phyloP scores from a whole-genome alignment of 2,888 invertebrate genomes.

The Elegia similella region DNA sequence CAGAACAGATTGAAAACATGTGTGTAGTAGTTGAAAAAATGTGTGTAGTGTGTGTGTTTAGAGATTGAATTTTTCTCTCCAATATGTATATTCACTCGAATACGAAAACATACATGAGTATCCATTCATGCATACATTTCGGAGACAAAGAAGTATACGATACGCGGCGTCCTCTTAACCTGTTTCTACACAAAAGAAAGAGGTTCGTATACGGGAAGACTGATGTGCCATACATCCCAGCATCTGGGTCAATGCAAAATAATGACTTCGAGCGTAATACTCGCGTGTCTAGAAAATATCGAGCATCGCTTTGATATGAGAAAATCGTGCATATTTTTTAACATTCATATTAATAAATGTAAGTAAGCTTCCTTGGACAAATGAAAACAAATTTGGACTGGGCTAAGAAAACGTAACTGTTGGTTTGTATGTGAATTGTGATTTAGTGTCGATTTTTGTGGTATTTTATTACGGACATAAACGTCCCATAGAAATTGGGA shows the following conservation, averaged over 20 bases:
- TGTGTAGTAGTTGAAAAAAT: too few relatives aligned
- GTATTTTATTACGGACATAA: too few relatives aligned
- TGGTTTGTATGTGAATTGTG: too few relatives aligned
- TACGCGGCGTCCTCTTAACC: conserved; percentile 16
- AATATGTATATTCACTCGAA: not conserved
- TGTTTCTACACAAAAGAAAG: conserved; percentile 15
- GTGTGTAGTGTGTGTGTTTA: too few relatives aligned
- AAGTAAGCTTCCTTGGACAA: too few relatives aligned
- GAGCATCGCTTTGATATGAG: conserved; percentile 2
- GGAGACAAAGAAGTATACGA: not conserved
- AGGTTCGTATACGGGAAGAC: conserved; percentile 3
- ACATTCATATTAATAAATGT: not conserved
- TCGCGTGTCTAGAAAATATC: conserved; percentile 6
- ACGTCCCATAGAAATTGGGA: too few relatives aligned
- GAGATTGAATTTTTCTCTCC: too few relatives aligned
- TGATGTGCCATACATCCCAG: conserved; percentile 8
- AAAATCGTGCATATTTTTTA: too few relatives aligned
- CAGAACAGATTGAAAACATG: too few relatives aligned
- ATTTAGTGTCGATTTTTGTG: too few relatives aligned
- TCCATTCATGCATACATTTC: not conserved
- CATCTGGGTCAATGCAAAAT: conserved; percentile 15
- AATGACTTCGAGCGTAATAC: not conserved
- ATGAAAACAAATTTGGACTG: too few relatives aligned
- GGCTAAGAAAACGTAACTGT: too few relatives aligned
- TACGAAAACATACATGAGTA: not conserved